A percentile compares a stretch with the other conserved stretches of the same genome.
Conservation (phyloP, 2,888 invertebrate genomes). For the Sacculina carcini region DNA sequence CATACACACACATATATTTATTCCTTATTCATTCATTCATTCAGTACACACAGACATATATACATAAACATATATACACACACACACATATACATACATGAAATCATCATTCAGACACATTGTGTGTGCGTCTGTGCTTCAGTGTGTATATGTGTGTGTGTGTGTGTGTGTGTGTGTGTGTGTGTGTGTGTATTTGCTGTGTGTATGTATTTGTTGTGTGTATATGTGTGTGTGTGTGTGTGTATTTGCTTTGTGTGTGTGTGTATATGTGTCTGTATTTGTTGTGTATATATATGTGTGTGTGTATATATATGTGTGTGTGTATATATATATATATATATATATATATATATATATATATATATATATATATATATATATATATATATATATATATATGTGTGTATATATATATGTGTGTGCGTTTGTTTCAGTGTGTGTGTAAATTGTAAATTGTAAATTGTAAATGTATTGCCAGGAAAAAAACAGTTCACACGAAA, state of each 20-base stretch:
- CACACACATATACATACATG: conserved; percentile 3
- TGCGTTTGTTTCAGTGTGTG: too few relatives aligned
- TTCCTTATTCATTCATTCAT: neutral
- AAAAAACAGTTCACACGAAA: too few relatives aligned
- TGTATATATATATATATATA: conserved; percentile 8
- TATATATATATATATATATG: conserved; percentile 8
- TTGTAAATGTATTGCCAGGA: too few relatives aligned
- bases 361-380: conserved; percentile 5
- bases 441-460: too few relatives aligned
- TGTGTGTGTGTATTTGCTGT: too few relatives aligned
- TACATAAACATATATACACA: conserved; percentile 6
- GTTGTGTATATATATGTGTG: too few relatives aligned
- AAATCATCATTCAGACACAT: neutral
- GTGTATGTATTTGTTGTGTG: too few relatives aligned
- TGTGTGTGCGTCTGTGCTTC: neutral
- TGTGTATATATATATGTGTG: conserved; percentile 5
- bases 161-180: neutral
- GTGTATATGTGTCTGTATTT: too few relatives aligned
- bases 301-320: conserved; percentile 3
- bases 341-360: conserved; percentile 4
- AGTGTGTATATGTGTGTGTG: conserved; percentile 1
- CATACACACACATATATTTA: neutral
- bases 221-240: too few relatives aligned
- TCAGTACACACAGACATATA: conserved; percentile 3
- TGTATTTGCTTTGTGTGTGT: too few relatives aligned